Conservation (phyloP, 2,113 vertebrate species). For the Corythaixoides concolor region DNA sequence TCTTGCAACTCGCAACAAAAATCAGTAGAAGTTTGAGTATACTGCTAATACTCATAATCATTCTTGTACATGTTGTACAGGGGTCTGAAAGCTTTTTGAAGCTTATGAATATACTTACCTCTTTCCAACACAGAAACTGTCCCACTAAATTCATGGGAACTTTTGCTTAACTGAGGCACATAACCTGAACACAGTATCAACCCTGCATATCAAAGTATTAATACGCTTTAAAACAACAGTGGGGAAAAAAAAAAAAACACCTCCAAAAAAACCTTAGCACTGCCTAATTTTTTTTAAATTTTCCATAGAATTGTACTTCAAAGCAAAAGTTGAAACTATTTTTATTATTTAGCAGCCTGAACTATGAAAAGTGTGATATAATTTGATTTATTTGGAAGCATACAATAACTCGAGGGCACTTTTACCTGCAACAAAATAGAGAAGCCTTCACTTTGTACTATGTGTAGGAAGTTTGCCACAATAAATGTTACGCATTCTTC, state of each 20-base stretch:
- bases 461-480: conserved; percentile 79
- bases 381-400: neutral
- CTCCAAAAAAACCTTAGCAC: neutral
- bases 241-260: neutral
- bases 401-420: neutral
- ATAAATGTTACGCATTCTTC: conserved; percentile 83
- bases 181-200: neutral
- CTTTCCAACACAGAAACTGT: neutral
- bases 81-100: accelerated
- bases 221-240: neutral
- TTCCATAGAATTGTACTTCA: neutral
- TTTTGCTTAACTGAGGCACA: neutral
- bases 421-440: conserved; percentile 84
- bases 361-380: neutral
- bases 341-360: neutral
- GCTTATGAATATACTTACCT: neutral
- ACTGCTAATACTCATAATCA: neutral
- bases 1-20: neutral
- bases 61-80: neutral
- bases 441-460: conserved; percentile 83
- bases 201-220: neutral
- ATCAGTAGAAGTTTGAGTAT: neutral
- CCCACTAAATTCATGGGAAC: neutral
- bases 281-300: neutral
- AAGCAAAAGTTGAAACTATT: neutral